phyloP scores from a whole-genome alignment of 2,113 vertebrate species.

The Fulica atra region DNA sequence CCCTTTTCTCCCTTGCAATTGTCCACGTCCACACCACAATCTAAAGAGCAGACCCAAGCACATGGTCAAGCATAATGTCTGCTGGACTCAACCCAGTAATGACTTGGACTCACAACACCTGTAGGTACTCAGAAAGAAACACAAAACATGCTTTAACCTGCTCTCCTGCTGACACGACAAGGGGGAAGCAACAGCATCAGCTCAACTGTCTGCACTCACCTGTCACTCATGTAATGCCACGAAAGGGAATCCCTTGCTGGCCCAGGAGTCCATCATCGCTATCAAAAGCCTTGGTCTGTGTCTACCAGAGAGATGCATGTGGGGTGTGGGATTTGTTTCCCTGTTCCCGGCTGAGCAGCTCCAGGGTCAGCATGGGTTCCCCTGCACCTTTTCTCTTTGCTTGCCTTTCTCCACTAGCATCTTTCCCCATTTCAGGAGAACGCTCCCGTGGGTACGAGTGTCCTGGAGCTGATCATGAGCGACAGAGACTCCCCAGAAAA shows the following conservation, averaged over 20 bases:
- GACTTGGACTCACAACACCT: background rate
- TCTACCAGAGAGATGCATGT: background rate
- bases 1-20: background rate
- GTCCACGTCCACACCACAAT: background rate
- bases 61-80: background rate
- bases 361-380: background rate
- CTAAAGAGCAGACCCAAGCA: background rate
- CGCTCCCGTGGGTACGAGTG: constrained; percentile 80
- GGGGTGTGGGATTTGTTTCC: background rate
- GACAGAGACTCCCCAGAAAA: constrained; percentile 92
- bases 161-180: background rate
- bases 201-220: background rate
- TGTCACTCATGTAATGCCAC: background rate
- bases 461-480: constrained; percentile 88
- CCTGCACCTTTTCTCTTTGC: background rate
- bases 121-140: background rate
- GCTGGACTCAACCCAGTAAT: background rate
- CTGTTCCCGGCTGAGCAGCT: background rate
- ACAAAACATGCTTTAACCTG: background rate
- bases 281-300: background rate
- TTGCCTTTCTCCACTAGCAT: background rate
- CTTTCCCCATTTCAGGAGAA: constrained; percentile 81
- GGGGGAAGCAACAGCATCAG: background rate
- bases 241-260: background rate
- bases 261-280: background rate